Evolutionary conservation across 2,888 invertebrate species (phyloP).

Genomic region (Standfussiana lucernea): DNA sequence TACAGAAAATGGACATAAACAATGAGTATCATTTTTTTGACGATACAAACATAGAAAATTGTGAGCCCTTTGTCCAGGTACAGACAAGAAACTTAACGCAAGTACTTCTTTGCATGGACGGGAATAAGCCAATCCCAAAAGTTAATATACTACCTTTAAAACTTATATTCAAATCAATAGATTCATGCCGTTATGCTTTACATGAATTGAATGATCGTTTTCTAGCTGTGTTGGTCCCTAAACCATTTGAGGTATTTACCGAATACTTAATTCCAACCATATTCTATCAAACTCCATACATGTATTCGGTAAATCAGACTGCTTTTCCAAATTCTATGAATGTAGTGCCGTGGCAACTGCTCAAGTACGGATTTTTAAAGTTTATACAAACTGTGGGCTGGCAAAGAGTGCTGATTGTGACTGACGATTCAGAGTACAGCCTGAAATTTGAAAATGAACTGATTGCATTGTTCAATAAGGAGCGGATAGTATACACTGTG

Average conservation of each 20-base stretch:
- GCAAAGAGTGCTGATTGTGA: conserved; percentile 71
- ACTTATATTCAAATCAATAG: neutral
- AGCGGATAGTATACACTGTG: conserved; percentile 57
- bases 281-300: conserved; percentile 61
- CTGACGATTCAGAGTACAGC: conserved; percentile 71
- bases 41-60: neutral
- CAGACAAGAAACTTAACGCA: conserved; percentile 4
- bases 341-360: conserved; percentile 26
- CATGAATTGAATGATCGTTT: neutral
- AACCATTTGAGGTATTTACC: conserved; percentile 25
- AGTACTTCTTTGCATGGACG: conserved; percentile 38
- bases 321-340: conserved; percentile 51
- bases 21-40: neutral
- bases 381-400: conserved; percentile 65
- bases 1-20: conserved; percentile 15
- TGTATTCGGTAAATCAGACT: conserved; percentile 3
- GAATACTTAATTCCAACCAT: conserved; percentile 40
- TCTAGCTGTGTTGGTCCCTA: conserved; percentile 42
- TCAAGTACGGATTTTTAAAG: conserved; percentile 51
- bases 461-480: conserved; percentile 52
- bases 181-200: too few species aligned
- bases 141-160: conserved; percentile 24
- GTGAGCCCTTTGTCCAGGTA: neutral
- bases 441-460: conserved; percentile 66
- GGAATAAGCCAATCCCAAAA: neutral